Base-by-base conservation (phyloP, 2,888 invertebrate species). In the Eumacrocentrus americanus region DNA sequence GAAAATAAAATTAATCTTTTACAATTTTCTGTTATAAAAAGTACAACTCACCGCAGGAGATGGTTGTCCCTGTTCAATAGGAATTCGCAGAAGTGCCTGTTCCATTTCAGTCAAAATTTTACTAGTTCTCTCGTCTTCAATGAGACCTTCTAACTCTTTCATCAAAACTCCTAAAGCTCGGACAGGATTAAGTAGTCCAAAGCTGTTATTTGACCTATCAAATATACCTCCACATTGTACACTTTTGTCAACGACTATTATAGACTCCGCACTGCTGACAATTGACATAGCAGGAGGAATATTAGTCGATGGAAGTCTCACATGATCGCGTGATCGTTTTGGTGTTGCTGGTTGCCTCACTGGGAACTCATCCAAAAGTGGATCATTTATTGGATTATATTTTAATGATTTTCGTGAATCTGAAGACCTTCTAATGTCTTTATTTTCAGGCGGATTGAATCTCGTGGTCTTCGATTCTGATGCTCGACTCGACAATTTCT, bases 31-130 rank as follows among this genome's bases (percentile, higher is more conserved):
- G 7, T 34, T n/a, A n/a, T n/a, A n/a, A n/a, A n/a, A n/a, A n/a
- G n/a, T n/a, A n/a, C n/a, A n/a, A n/a, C 60, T 66, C 63, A 72
- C 72, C 51, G 61, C 64, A 11, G 62, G 55, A 16, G 66, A 16
- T 34, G 61, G 55, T 64, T 69, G 69, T 16, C 60, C 65, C 16
- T 51, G 23, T 23, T 67, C 70, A 14, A 29, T 53, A 3, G 70
- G 66, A 66, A 74, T 67, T 47, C 68, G 67, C 7, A 66, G 40
- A 12, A 76, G 47, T 42, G 66, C 62, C 53, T 73, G 70, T 59
- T 75, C 70, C 70, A 76, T 74, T 40, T 75, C 63, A 3, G 56
- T 66, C 4, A 75, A 60, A 56, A 76, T 75, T 57, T 70, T 66
- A 60, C 66, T 70, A 1, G 67, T 65, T 56, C 66, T 67, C 5